Evolutionary conservation across 2,113 vertebrate genomes (phyloP).

Genomic region (Vanacampus margaritifer): DNA sequence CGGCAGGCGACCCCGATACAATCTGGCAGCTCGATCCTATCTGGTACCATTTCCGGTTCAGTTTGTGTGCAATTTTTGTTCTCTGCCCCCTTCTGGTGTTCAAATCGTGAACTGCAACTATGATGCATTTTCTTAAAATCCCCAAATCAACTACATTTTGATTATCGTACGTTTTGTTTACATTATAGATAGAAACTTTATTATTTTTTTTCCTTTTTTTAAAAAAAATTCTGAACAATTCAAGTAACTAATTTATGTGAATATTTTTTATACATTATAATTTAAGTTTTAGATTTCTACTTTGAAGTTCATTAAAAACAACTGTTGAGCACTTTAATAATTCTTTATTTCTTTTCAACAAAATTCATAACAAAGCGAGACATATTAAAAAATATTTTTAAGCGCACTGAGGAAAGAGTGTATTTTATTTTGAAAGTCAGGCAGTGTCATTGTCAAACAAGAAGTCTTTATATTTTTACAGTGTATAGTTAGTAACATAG

Average conservation of each 20-base stretch:
- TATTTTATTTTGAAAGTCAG: neutral
- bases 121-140: neutral
- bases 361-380: neutral
- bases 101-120: constrained; percentile 18
- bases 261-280: neutral
- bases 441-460: neutral
- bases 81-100: constrained; percentile 55
- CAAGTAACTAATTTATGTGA: no score
- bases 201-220: no score
- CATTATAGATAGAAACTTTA: no score
- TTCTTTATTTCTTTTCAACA: neutral
- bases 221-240: no score
- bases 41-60: no score
- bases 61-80: constrained; percentile 7
- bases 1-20: no score
- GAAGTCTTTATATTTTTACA: neutral
- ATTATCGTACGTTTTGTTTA: no score
- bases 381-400: neutral
- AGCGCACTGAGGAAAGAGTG: neutral
- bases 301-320: neutral
- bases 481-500: neutral
- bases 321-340: neutral
- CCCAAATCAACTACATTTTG: no score
- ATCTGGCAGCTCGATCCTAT: no score
- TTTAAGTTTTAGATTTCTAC: neutral